phyloP scores from a whole-genome alignment of 2,113 vertebrate species.

The Ginglymostoma cirratum region DNA sequence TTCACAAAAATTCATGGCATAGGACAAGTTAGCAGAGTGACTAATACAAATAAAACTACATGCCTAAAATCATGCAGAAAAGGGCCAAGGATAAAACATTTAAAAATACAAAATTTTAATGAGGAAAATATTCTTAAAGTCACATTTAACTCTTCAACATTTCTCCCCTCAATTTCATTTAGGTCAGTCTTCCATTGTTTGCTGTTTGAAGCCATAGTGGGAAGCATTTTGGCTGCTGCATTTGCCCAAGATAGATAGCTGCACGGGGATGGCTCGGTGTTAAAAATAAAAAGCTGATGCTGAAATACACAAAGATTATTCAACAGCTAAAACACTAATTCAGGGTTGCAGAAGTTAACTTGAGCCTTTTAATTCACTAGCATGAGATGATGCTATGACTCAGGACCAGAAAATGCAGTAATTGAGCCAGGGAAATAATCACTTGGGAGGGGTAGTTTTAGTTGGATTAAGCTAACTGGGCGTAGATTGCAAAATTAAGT shows the following conservation, averaged over 20 bases:
- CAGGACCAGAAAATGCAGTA: no score
- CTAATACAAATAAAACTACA: neutral
- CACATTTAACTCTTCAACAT: no score
- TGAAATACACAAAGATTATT: no score
- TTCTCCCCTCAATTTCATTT: no score
- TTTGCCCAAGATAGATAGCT: neutral
- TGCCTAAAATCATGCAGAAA: neutral
- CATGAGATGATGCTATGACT: no score
- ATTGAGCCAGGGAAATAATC: neutral
- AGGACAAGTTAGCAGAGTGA: neutral
- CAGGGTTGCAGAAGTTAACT: no score
- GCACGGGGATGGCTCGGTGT: neutral
- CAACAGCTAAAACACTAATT: no score
- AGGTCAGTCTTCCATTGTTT: conserved; percentile 20
- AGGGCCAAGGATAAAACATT: no score
- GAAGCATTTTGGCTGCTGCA: neutral
- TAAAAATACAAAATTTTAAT: no score
- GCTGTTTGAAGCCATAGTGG: neutral
- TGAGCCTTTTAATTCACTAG: no score
- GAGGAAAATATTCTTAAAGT: no score
- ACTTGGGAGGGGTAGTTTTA: neutral
- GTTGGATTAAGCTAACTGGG: no score
- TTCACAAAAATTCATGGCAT: neutral
- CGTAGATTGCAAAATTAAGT: neutral
- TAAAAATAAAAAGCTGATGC: neutral